Evolutionary conservation across 2,113 vertebrate genomes (phyloP).

Genomic region (Danionella cerebrum): DNA sequence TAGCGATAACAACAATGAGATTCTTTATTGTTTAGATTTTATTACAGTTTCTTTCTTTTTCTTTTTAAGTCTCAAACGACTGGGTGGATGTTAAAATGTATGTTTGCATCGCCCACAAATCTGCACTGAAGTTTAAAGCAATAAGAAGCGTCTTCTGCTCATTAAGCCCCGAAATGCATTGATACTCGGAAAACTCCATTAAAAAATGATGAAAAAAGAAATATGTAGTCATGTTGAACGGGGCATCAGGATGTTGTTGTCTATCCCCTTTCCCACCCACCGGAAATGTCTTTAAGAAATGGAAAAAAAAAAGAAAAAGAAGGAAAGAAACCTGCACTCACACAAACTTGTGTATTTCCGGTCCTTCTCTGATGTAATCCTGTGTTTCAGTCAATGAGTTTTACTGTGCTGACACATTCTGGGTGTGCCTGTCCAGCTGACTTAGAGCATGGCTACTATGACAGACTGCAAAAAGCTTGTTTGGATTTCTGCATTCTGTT

Average conservation of each 20-base stretch:
- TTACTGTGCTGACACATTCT: slow-evolving; percentile 69
- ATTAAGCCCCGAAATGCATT: slow-evolving; percentile 1
- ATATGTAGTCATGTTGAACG: not conserved
- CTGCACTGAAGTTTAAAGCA: slow-evolving; percentile 75
- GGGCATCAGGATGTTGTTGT: not conserved
- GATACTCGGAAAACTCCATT: not conserved
- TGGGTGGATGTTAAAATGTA: slow-evolving; percentile 59
- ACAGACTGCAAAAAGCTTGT: slow-evolving; percentile 58
- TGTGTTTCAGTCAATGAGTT: slow-evolving; percentile 38
- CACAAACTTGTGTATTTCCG: slow-evolving; percentile 63
- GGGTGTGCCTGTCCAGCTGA: slow-evolving; percentile 66
- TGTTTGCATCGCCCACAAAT: slow-evolving; percentile 58
- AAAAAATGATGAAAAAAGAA: not conserved
- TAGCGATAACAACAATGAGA: slow-evolving; percentile 31
- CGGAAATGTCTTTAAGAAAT: slow-evolving; percentile 16
- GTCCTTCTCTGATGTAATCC: slow-evolving; percentile 56
- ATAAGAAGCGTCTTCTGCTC: slow-evolving; percentile 48
- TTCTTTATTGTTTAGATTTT: slow-evolving; percentile 42
- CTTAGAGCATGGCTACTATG: slow-evolving; percentile 66
- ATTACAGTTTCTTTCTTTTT: slow-evolving; percentile 63
- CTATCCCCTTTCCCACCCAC: not conserved
- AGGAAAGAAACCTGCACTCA: slow-evolving; percentile 58
- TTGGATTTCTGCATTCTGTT: slow-evolving; percentile 40
- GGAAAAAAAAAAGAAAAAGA: slow-evolving; percentile 59
- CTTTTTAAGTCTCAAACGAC: slow-evolving; percentile 47